Evolutionary conservation across 2,113 vertebrate species (phyloP), one percentile per base, ranked within the genome.

Genomic region (Garra rufa): DNA sequence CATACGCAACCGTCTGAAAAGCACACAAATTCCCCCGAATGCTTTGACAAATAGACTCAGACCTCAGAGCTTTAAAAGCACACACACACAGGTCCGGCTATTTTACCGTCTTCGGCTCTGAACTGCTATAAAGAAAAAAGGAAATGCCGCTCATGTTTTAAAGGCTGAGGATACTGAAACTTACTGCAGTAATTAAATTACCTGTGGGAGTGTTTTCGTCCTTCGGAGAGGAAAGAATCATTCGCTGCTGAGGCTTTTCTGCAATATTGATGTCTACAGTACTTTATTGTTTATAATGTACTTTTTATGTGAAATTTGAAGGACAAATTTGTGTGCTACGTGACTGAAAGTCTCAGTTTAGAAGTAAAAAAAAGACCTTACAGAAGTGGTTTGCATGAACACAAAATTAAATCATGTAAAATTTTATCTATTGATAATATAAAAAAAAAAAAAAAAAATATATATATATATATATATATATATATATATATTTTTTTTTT

Each of bases 181-280:
- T 41, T 41, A 41, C 67, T n/a, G 34, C 65, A 21, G 34, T 41
- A 70, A 70, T 70, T 70, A 70, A 70, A 70, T 70, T 11, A 70
- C 34, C 67, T 70, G 34, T 38, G 38, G 34, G 34, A 41, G 9
- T 73, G 21, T 24, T 44, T 43, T 24, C 13, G 11, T 73, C 13
- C n/a, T 73, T 44, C 69, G 8, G 8, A 67, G 28, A 34, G 63
- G 63, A 34, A 34, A 67, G 63, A 67, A 34, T 19, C 13, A 34
- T 19, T 67, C 28, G 28, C 63, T 24, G 41, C 41, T 26, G 10
- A 14, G 44, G 41, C 41, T 69, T 69, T 69, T 69, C 3, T 71
- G 69, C 1, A 0, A 44, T 43, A 26, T 24, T 71, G 41, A 24
- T 44, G 69, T 44, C 69, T 44, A 24, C 69, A 24, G 15, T 9